A percentile compares a stretch with the other conserved stretches of the same genome.
Conservation (phyloP, 2,797 vertebrate genomes). For the Coregonus ussuriensis region DNA sequence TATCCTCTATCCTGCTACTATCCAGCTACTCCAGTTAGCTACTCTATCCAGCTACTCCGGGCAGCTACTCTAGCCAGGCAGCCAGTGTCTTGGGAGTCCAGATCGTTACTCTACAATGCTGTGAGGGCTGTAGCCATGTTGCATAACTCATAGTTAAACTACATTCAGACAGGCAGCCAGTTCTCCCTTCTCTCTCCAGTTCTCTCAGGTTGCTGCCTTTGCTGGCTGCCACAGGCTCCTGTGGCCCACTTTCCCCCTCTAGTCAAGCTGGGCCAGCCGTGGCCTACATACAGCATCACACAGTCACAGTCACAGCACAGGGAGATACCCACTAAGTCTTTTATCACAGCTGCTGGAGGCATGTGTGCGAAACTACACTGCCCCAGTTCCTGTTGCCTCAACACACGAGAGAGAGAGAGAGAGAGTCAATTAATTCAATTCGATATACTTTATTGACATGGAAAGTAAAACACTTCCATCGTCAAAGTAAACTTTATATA, state of each 20-base stretch:
- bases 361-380: conserved; percentile 34
- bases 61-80: not conserved
- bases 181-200: conserved; percentile 34
- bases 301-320: conserved; percentile 16
- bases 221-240: conserved; percentile 63
- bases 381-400: conserved; percentile 37
- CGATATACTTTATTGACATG: too few relatives aligned
- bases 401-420: conserved; percentile 4
- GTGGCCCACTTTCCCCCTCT: conserved; percentile 59
- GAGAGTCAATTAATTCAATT: too few relatives aligned
- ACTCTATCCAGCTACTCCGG: not conserved
- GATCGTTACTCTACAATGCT: conserved; percentile 33
- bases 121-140: conserved; percentile 48
- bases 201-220: conserved; percentile 46
- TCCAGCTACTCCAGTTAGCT: not conserved
- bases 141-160: conserved; percentile 68
- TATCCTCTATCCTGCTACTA: not conserved
- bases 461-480: too few relatives aligned
- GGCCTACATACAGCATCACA: conserved; percentile 63
- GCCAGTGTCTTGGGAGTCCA: conserved; percentile 6
- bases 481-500: too few relatives aligned
- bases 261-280: conserved; percentile 54
- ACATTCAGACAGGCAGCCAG: conserved; percentile 49
- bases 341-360: conserved; percentile 40
- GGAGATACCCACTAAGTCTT: not conserved